These are phyloP conservation scores for Scaptomyza hsui DNA, from an alignment of 1,140 invertebrate genomes.

Conservation along the genomic window DNA sequence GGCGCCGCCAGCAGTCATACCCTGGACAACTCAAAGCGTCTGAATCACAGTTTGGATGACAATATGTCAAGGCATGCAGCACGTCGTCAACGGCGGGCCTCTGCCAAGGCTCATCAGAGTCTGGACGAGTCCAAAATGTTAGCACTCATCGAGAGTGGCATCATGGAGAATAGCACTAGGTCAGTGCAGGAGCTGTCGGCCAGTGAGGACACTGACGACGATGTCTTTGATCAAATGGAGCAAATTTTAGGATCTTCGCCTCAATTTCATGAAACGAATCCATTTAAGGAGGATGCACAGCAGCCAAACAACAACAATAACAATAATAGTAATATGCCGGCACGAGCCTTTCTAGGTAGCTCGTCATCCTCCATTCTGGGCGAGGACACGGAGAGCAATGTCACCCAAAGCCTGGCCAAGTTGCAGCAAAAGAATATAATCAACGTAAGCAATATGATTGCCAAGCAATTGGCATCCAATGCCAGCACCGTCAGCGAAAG, in stretches of 20 bases:
- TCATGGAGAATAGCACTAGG: conserved; percentile 34
- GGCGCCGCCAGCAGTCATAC: conserved; percentile 33
- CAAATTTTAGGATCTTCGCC: conserved; percentile 38
- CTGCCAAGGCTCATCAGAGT: conserved; percentile 85
- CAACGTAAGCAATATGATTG: conserved; percentile 80
- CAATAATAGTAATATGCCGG: conserved; percentile 12
- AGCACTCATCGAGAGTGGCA: conserved; percentile 65
- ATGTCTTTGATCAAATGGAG: conserved; percentile 68
- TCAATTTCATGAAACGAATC: conserved; percentile 76
- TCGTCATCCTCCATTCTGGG: conserved; percentile 53
- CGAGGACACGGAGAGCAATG: conserved; percentile 35
- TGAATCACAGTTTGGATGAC: conserved; percentile 89
- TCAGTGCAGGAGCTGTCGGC: conserved; percentile 42
- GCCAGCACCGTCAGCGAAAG: conserved; percentile 71
- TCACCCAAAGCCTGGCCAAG: conserved; percentile 41
- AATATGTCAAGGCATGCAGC: conserved; percentile 85
- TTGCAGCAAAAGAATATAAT: conserved; percentile 72
- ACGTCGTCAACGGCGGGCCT: conserved; percentile 53
- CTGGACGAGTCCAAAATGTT: conserved; percentile 86
- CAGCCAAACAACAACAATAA: conserved; percentile 24
- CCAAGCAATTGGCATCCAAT: conserved; percentile 73
- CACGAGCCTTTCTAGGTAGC: conserved; percentile 52
- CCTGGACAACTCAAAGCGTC: conserved; percentile 84
- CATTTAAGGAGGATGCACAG: conserved; percentile 72
- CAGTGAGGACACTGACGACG: conserved; percentile 66